Conservation (phyloP, 2,113 vertebrate genomes). For the Sialia sialis region DNA sequence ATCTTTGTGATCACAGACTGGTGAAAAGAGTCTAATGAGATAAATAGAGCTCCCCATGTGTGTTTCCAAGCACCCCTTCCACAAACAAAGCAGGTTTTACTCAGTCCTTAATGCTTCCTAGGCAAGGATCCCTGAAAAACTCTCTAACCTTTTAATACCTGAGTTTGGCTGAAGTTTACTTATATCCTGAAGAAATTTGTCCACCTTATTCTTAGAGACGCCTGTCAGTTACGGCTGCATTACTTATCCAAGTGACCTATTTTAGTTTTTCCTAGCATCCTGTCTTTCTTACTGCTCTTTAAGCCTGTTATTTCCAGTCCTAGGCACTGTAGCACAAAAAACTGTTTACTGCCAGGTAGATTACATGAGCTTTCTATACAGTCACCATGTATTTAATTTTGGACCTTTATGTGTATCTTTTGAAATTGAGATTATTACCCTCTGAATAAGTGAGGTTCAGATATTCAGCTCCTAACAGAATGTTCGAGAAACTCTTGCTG, state of each 20-base stretch:
- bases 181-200: background rate
- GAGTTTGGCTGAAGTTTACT: background rate
- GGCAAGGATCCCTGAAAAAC: background rate
- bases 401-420: background rate
- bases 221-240: background rate
- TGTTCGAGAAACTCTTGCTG: background rate
- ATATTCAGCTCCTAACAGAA: background rate
- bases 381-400: background rate
- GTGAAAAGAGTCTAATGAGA: background rate
- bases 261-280: background rate
- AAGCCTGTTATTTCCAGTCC: background rate
- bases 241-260: background rate
- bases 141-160: background rate
- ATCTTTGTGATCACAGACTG: background rate
- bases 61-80: background rate
- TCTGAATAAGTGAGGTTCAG: background rate
- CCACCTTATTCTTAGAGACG: background rate
- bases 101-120: background rate
- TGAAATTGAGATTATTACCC: background rate
- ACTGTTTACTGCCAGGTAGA: background rate
- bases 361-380: background rate
- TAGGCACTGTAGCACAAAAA: background rate
- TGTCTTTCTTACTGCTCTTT: background rate
- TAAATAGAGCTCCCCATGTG: background rate
- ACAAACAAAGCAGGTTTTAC: background rate